A percentile compares a stretch with the other conserved stretches of the same genome.
Conservation (phyloP, 2,113 vertebrate species). For the Hoplias malabaricus region DNA sequence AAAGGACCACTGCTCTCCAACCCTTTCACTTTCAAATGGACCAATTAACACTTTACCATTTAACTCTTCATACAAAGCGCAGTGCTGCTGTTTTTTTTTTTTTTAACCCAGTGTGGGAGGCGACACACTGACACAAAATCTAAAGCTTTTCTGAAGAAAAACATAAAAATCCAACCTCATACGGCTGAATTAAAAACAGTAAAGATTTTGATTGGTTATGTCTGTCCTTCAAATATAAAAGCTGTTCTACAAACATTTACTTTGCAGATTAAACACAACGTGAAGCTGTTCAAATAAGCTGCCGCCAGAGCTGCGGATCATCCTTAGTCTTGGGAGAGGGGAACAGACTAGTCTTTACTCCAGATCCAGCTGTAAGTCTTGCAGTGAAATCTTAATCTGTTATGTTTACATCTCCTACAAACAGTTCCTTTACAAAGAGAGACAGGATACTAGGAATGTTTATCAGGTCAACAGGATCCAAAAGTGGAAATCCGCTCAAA, state of each 20-base stretch:
- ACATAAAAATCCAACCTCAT: neutral
- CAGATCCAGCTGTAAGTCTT: neutral
- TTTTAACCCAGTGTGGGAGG: conserved; percentile 5
- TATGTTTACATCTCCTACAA: neutral
- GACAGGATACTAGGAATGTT: neutral
- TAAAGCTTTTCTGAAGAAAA: neutral
- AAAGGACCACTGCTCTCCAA: conserved; percentile 23
- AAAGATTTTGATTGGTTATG: neutral
- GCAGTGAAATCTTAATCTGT: neutral
- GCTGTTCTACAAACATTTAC: neutral
- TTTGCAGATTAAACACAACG: neutral
- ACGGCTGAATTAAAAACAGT: neutral
- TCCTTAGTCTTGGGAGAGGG: too few species aligned
- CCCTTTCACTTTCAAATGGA: conserved; percentile 30
- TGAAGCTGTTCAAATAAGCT: conserved; percentile 4
- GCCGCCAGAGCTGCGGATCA: neutral
- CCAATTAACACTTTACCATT: conserved; percentile 29
- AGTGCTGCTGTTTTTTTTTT: neutral
- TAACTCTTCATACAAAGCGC: conserved; percentile 6
- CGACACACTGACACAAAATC: neutral
- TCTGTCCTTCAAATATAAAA: neutral
- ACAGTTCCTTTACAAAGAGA: neutral
- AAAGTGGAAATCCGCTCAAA: neutral
- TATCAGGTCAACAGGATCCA: neutral
- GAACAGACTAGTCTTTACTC: too few species aligned